Evolutionary conservation across 1,140 invertebrate genomes (phyloP), one percentile per base, ranked within the genome.

Genomic region (Tetramorium alpestre): DNA sequence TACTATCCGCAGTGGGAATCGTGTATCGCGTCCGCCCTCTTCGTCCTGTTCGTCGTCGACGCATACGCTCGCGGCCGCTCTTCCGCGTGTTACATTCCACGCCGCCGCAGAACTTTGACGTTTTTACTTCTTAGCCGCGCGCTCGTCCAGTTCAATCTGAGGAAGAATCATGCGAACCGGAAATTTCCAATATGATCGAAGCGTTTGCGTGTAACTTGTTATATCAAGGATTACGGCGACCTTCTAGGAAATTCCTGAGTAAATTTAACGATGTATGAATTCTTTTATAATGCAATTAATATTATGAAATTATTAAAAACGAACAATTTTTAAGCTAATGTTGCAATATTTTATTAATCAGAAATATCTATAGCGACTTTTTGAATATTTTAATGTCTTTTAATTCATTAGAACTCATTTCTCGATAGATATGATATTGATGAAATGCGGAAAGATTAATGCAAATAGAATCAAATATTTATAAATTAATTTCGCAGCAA

Each of bases 1-100:
- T 78, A 87, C 89, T 91, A 91, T 91, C 89, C 90, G 41, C 89
- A 77, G 58, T 72, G 62, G 56, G 87, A 78, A 88, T 90, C 89
- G 73, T 80, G 64, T 75, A 73, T 41, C 54, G 22, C 82, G 77
- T 88, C 51, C 89, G 76, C 77, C 89, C 70, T 18, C 89, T 87
- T 69, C 67, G 58, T 81, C 69, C 80, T 28, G 25, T 76, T 87
- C 85, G 56, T 81, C 89, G 89, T 90, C 89, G 41, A 60, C 41
- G 80, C 69, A 25, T 58, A 82, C 60, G 47, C 28, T 80, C 60
- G 47, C 62, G 44, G 60, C 69, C 28, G 41, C 85, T 80, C 75
- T 69, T 78, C 85, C 75, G 73, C 64, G 60, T 78, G 76, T 80
- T 60, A 69, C 85, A 80, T 78, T 86, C 51, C 64, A 58, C 64